A percentile compares a stretch with the other conserved stretches of the same genome.
Evolutionary conservation across 1,140 invertebrate species (phyloP).

Genomic region (Drosophila bocqueti): DNA sequence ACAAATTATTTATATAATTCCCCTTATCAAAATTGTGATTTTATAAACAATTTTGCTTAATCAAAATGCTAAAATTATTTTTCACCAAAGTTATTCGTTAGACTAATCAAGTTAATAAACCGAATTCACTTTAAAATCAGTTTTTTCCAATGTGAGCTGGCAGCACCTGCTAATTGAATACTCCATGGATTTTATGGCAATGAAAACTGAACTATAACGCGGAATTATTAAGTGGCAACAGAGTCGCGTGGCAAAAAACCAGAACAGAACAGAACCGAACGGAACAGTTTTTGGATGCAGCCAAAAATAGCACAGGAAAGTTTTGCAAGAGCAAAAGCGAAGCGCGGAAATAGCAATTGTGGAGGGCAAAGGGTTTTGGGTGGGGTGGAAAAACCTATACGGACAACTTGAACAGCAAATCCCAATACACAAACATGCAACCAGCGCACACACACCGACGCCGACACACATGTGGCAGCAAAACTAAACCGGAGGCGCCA

Average conservation of each 20-base stretch:
- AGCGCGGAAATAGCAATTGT: slow-evolving; percentile 14
- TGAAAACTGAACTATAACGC: slow-evolving; percentile 12
- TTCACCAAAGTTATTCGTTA: background rate
- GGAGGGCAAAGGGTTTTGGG: background rate
- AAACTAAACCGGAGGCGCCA: slow-evolving; percentile 83
- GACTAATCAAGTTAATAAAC: background rate
- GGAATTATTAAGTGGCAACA: slow-evolving; percentile 35
- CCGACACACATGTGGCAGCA: slow-evolving; percentile 47
- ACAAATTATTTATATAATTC: background rate
- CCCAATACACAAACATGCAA: slow-evolving; percentile 66
- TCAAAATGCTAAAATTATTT: background rate
- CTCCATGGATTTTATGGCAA: slow-evolving; percentile 3
- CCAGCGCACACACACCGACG: slow-evolving; percentile 6
- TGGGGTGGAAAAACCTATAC: slow-evolving; percentile 54
- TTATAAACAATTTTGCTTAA: background rate
- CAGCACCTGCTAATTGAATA: slow-evolving; percentile 33
- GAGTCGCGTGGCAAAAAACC: slow-evolving; percentile 32
- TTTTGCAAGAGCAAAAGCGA: slow-evolving; percentile 33
- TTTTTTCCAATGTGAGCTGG: too few species aligned
- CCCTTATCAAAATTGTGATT: background rate
- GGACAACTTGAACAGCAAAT: slow-evolving; percentile 71
- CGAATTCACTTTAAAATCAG: background rate
- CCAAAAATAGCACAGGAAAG: slow-evolving; percentile 55
- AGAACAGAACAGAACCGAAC: slow-evolving; percentile 16
- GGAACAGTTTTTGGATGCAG: slow-evolving; percentile 32